Percentiles rank a stretch among this genome's conserved stretches.
Evolutionary conservation across 2,888 invertebrate species (phyloP).

Genomic region (Lamellibrachia satsuma): DNA sequence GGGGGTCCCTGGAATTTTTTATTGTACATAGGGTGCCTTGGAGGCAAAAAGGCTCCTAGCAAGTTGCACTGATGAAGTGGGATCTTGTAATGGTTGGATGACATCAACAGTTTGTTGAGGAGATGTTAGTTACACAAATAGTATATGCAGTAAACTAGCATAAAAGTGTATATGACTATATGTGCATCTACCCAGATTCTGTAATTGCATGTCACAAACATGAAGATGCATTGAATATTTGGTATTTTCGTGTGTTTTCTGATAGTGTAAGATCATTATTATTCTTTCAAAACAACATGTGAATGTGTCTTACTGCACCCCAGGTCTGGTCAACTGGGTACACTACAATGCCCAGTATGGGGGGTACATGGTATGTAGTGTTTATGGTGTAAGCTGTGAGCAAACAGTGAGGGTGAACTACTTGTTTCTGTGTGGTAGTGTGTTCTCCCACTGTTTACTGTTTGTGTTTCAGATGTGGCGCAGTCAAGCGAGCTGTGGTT

Average conservation of each 20-base stretch:
- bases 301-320: not conserved
- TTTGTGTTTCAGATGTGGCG: slow-evolving; percentile 10
- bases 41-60: not conserved
- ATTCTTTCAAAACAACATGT: not conserved
- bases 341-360: not conserved
- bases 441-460: not conserved
- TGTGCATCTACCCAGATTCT: not conserved
- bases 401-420: not conserved
- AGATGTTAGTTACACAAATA: not conserved
- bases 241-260: not conserved
- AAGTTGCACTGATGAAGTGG: not conserved
- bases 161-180: too few relatives aligned
- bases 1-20: too few relatives aligned
- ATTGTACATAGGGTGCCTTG: too few relatives aligned
- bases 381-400: not conserved
- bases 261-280: not conserved
- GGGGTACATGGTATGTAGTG: not conserved
- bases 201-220: not conserved
- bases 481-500: not conserved
- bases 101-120: not conserved
- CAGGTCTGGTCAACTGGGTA: not conserved
- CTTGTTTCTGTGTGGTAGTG: not conserved
- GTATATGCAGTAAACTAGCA: not conserved
- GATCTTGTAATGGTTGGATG: not conserved
- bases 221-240: not conserved